Base-by-base conservation (phyloP, 1,140 invertebrate species). In the Reticulitermes speratus region DNA sequence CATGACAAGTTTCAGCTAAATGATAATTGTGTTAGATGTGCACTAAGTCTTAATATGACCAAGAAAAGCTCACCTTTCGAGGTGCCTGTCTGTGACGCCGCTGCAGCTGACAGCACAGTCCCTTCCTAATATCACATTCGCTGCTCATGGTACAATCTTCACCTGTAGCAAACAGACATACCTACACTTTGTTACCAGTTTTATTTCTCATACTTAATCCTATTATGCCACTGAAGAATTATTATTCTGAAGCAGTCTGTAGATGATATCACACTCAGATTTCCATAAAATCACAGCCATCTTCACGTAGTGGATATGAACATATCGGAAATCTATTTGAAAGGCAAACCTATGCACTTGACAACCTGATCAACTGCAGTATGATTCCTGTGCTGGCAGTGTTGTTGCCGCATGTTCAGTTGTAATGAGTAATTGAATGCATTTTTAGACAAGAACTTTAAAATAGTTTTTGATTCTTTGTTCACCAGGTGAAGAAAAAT, bases 31-130 rank as follows among this genome's bases (percentile, higher is more conserved):
- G 19, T 55, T 14, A 44, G 25, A 44, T 25, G 6, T 7, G 23
- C 1, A 16, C 5, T 6, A 65, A 55, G 19, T n/a, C n/a, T 85
- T 32, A 1, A 32, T 52, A 3, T 9, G 23, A 45, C 21, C 25
- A 16, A 16, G 14, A 30, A 75, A n/a, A 23, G 25, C n/a, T 75
- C 14, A 96, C 95, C 93, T 97, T 97, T 90, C 96, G 93, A 81
- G 95, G 94, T 86, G 95, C 94, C 92, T 96, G 96, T 82, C 97
- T 93, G 90, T 98, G 97, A 88, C 97, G 93, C 87, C 96, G 93
- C 88, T 97, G 96, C 85, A 97, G 91, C 90, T 97, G 96, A 90
- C 97, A 98, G 90, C 97, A 98, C 30, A 98, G 93, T 44, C 97
- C 97, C 75, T 95, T 93, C 82, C 94, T 94, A 87, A 97, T 95